Percentiles rank a stretch among this genome's conserved stretches.
Conservation (phyloP, 2,113 vertebrate genomes). For the Callopanchax toddi region DNA sequence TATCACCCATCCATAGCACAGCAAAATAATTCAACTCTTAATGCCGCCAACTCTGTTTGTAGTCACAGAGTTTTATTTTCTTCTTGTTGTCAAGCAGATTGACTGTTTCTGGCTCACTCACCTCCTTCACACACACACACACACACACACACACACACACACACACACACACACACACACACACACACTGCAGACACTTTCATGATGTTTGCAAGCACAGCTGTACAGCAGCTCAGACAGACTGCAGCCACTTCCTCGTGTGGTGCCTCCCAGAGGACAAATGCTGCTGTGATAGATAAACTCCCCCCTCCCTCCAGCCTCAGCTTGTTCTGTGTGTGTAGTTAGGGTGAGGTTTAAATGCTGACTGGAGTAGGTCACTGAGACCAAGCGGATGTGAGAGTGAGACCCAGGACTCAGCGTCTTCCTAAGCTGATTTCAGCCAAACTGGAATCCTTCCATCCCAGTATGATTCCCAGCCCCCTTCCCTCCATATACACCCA, state of each 20-base stretch:
- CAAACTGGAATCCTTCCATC: slow-evolving; percentile 56
- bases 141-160: too few relatives aligned
- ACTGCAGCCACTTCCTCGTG: slow-evolving; percentile 22
- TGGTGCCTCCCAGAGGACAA: slow-evolving; percentile 45
- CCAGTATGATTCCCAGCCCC: slow-evolving; percentile 25
- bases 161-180: slow-evolving; percentile 12
- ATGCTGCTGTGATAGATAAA: slow-evolving; percentile 69
- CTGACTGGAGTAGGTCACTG: slow-evolving; percentile 65
- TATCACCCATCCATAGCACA: too few relatives aligned
- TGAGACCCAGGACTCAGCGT: slow-evolving; percentile 45
- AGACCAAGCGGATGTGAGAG: slow-evolving; percentile 49
- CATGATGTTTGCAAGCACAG: slow-evolving; percentile 13
- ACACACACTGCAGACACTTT: slow-evolving; percentile 8
- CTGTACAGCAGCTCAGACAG: slow-evolving; percentile 10
- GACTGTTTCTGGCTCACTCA: slow-evolving; percentile 1
- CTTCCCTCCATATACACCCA: not conserved
- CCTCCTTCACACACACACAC: not conserved
- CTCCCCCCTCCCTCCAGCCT: slow-evolving; percentile 33
- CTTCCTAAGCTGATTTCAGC: slow-evolving; percentile 67
- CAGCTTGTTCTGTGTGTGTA: slow-evolving; percentile 27
- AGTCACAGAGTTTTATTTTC: too few relatives aligned
- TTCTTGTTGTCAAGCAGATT: not conserved
- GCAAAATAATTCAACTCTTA: too few relatives aligned
- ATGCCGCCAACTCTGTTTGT: too few relatives aligned
- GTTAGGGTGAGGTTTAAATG: slow-evolving; percentile 52